Evolutionary conservation across 1,140 invertebrate species (phyloP).

Genomic region (Hylyphantes graminicola): DNA sequence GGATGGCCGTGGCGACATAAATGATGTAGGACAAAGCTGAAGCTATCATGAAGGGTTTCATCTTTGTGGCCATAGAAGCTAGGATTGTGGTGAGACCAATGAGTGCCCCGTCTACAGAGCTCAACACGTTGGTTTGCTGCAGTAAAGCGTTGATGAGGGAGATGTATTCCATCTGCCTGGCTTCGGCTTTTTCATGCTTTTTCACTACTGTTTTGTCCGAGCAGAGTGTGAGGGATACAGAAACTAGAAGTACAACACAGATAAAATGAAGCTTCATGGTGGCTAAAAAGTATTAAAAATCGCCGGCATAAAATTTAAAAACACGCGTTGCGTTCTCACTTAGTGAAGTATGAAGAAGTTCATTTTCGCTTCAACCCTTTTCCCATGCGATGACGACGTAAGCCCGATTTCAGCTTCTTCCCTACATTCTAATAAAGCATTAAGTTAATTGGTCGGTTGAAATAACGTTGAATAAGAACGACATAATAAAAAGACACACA

Average conservation of each 20-base stretch:
- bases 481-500: no score
- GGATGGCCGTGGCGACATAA: constrained; percentile 31
- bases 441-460: no score
- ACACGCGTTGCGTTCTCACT: no score
- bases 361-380: no score
- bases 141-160: constrained; percentile 40
- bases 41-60: constrained; percentile 40
- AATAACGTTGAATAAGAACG: no score
- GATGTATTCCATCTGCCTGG: constrained; percentile 51
- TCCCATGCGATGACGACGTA: no score
- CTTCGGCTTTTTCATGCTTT: constrained; percentile 15
- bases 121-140: constrained; percentile 30
- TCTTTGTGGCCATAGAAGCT: constrained; percentile 4
- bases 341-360: no score
- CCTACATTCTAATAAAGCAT: no score
- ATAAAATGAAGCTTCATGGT: not conserved
- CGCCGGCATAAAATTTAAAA: no score
- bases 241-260: constrained; percentile 1
- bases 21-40: constrained; percentile 34
- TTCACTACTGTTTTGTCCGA: not conserved
- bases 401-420: no score
- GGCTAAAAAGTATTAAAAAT: no score
- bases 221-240: not conserved
- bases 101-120: constrained; percentile 36
- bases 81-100: constrained; percentile 20